These are phyloP conservation scores for Palaemon carinicauda DNA, from an alignment of 1,140 invertebrate genomes.

Conservation along the genomic window DNA sequence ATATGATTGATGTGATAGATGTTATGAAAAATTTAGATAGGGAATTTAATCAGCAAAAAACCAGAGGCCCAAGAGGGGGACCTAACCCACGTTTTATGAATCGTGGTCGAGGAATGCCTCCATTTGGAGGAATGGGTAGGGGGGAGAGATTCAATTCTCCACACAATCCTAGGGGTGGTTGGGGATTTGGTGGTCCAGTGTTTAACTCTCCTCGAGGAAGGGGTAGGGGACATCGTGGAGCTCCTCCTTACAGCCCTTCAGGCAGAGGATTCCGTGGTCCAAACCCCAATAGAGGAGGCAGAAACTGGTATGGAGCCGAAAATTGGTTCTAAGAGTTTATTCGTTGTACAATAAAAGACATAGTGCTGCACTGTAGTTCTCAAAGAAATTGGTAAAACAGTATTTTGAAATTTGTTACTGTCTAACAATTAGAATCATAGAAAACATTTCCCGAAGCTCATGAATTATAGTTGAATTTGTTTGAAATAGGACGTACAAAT, in stretches of 20 bases:
- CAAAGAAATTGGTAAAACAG: no score
- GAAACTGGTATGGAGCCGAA: slow-evolving; percentile 3
- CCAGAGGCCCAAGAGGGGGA: slow-evolving; percentile 6
- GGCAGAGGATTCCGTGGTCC: neutral
- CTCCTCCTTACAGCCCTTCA: slow-evolving; percentile 5
- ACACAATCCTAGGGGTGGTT: slow-evolving; percentile 15
- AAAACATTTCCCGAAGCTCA: neutral
- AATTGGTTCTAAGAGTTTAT: no score
- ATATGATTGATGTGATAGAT: slow-evolving; percentile 43
- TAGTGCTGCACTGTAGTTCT: neutral
- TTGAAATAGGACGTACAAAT: slow-evolving; percentile 31
- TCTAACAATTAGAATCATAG: no score
- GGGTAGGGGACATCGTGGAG: slow-evolving; percentile 20
- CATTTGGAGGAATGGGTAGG: neutral
- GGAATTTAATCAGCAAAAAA: slow-evolving; percentile 32
- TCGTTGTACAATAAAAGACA: neutral
- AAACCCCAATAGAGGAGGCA: slow-evolving; percentile 10
- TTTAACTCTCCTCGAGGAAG: slow-evolving; percentile 1
- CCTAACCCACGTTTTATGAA: neutral
- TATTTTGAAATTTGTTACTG: no score
- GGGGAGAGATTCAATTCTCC: slow-evolving; percentile 13
- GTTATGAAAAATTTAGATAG: slow-evolving; percentile 42
- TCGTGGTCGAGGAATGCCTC: slow-evolving; percentile 15
- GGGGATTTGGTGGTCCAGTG: slow-evolving; percentile 3
- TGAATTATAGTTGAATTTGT: neutral